These are phyloP conservation scores for Myodes glareolus DNA, from an alignment of 2,113 vertebrate genomes.

Conservation along the genomic window DNA sequence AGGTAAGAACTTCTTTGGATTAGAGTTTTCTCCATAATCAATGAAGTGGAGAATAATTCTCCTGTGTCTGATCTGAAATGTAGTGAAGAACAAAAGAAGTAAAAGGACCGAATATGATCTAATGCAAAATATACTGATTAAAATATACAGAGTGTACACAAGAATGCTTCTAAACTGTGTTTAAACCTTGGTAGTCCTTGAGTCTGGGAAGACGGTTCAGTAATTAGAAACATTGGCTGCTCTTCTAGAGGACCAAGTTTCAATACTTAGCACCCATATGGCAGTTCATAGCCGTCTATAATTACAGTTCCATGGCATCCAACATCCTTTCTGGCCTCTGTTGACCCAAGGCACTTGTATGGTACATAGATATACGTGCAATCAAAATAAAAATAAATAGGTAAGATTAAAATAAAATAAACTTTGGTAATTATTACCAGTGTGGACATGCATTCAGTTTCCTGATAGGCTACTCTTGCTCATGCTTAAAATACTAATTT, in stretches of 20 bases:
- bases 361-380: too few species aligned
- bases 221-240: neutral
- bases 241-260: neutral
- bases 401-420: neutral
- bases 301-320: neutral
- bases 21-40: neutral
- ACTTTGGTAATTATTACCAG: neutral
- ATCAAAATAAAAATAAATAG: neutral
- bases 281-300: neutral
- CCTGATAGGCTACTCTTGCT: neutral
- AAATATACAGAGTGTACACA: neutral
- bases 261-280: too few species aligned
- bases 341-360: neutral
- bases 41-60: accelerated
- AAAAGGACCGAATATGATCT: neutral
- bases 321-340: neutral
- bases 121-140: neutral
- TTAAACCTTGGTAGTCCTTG: neutral
- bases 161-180: neutral
- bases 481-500: neutral
- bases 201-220: neutral
- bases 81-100: neutral
- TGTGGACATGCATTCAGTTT: neutral
- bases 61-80: neutral
- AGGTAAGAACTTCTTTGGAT: neutral